Evolutionary conservation across 1,140 invertebrate genomes (phyloP), one percentile per base, ranked within the genome.

Genomic region (Bombus impatiens): DNA sequence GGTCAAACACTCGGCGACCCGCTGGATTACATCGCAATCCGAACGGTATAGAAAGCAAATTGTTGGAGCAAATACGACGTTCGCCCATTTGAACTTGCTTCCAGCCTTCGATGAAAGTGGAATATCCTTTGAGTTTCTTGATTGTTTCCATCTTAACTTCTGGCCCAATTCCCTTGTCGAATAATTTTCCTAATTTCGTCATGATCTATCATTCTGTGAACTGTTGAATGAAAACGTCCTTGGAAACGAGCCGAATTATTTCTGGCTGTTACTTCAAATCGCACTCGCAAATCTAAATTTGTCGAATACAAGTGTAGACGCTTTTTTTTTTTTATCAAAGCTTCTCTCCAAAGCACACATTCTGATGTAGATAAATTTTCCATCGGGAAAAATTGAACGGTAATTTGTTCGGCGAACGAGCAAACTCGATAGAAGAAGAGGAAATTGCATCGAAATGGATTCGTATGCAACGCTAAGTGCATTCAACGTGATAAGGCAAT

Each of bases 21-120:
- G 18, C 12, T n/a, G 68, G 83, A 80, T 80, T 85, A 65, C 53
- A 37, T 22, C 68, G 77, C 65, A 62, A 85, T 85, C 78, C 67
- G 68, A 84, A 79, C 18, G 53, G 67, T 72, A 80, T 62, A 72
- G 78, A 47, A 78, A 80, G 78, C 68, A 79, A 65, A 85, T 79
- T 62, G 78, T 80, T 59, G 18, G 67, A 71, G 37, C 62, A 75
- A 59, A 70, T 47, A 25, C 82, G 74, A 78, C 35, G 13, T 67
- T 67, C 42, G 6, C 13, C 28, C 12, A 9, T 71, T 62, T 70
- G 12, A 85, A 85, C 53, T 85, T 80, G 28, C 68, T 40, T n/a
- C 12, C 47, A 59, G 32, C 32, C n/a, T 57, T 12, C 35, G 13
- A 42, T 57, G 78, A 85, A 71, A 80, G 65, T 28, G 32, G 68